Percentiles rank a stretch among this genome's conserved stretches.
phyloP scores from a whole-genome alignment of 2,797 vertebrate genomes.

The Diceros bicornis region DNA sequence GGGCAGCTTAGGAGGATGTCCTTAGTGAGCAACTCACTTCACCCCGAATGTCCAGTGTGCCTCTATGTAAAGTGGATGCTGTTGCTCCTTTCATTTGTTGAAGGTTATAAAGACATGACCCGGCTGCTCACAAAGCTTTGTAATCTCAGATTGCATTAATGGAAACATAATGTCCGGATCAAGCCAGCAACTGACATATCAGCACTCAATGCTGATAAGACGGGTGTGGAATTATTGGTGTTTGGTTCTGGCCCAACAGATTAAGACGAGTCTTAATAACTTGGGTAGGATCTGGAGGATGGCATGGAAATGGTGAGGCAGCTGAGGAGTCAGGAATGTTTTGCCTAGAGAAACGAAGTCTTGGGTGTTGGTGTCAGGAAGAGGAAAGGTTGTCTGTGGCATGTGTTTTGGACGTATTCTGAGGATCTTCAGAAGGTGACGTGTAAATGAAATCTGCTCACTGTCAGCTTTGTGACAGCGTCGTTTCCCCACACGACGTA shows the following conservation, averaged over 20 bases:
- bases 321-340: not conserved
- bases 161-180: not conserved
- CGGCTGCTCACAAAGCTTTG: slow-evolving; percentile 3
- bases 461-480: not conserved
- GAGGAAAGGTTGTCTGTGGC: not conserved
- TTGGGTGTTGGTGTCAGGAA: not conserved
- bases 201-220: not conserved
- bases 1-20: not conserved
- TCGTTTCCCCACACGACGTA: not conserved
- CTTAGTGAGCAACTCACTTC: not conserved
- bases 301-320: not conserved
- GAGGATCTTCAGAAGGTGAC: not conserved
- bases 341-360: not conserved
- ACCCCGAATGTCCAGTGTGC: not conserved
- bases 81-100: not conserved
- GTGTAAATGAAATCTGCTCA: not conserved
- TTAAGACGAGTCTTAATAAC: not conserved
- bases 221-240: not conserved
- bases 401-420: not conserved
- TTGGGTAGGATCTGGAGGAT: not conserved
- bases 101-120: not conserved
- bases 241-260: not conserved
- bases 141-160: not conserved
- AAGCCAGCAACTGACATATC: not conserved
- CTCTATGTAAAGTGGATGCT: not conserved